Conservation (phyloP, 2,113 vertebrate genomes). For the Phasianus colchicus region DNA sequence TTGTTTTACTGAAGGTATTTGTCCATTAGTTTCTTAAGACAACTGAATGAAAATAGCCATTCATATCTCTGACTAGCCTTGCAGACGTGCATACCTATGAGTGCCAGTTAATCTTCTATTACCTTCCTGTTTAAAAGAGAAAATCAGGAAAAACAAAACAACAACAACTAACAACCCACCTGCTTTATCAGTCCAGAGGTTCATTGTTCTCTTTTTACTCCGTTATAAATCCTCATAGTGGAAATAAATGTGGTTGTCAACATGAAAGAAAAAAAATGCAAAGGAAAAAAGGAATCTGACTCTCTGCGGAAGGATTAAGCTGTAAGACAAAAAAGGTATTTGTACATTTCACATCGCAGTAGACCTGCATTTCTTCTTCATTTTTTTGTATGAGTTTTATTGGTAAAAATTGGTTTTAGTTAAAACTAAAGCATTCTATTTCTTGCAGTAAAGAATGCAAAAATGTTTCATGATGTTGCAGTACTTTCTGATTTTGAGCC, state of each 20-base stretch:
- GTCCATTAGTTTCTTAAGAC: background rate
- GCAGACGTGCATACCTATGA: background rate
- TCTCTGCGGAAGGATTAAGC: background rate
- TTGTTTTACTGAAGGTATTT: background rate
- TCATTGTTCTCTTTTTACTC: background rate
- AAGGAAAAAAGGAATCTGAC: background rate
- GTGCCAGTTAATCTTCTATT: background rate
- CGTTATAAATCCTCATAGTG: background rate
- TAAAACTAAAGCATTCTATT: background rate
- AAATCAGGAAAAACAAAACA: background rate
- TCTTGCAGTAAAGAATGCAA: background rate
- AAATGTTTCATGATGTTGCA: background rate
- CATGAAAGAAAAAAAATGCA: background rate
- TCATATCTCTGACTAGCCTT: background rate
- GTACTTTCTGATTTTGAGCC: slow-evolving; percentile 7
- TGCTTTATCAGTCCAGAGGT: background rate
- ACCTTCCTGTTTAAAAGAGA: background rate
- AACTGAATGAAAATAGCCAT: background rate
- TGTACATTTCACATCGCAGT: background rate
- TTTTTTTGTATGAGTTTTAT: background rate
- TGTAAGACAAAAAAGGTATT: background rate
- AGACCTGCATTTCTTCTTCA: background rate
- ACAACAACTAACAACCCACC: background rate
- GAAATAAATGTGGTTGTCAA: background rate
- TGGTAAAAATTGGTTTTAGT: background rate